A percentile compares a stretch with the other conserved stretches of the same genome.
These are phyloP conservation scores for Drosophila histrio DNA, from an alignment of 2,888 invertebrate species.

Conservation along the genomic window DNA sequence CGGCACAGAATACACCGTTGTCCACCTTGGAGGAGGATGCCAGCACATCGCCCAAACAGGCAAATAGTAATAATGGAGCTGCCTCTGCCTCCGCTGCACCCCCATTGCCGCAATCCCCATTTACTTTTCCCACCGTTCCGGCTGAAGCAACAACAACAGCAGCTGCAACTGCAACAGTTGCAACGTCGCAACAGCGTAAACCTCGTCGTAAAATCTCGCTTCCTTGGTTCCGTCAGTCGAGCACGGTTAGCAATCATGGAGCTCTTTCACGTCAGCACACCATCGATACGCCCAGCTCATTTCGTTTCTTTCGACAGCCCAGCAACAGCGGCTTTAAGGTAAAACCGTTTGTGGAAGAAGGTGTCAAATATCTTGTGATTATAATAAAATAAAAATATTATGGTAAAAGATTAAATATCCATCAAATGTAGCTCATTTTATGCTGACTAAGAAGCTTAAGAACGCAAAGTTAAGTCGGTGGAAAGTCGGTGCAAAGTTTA, in stretches of 20 bases:
- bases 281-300: conserved; percentile 94
- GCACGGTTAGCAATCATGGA: conserved; percentile 87
- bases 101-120: conserved; percentile 56
- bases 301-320: conserved; percentile 89
- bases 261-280: conserved; percentile 93
- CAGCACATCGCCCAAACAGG: conserved; percentile 57
- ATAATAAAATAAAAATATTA: conserved; percentile 51
- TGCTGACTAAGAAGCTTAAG: neutral
- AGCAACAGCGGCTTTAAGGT: conserved; percentile 84
- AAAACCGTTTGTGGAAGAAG: conserved; percentile 16
- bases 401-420: conserved; percentile 35
- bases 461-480: neutral
- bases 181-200: conserved; percentile 86
- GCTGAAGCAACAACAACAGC: conserved; percentile 75
- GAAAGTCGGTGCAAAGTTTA: neutral
- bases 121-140: conserved; percentile 67
- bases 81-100: conserved; percentile 34
- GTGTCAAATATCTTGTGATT: conserved; percentile 20
- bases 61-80: conserved; percentile 43
- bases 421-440: conserved; percentile 23
- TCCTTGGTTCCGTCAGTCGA: conserved; percentile 95
- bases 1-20: conserved; percentile 66
- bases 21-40: conserved; percentile 67
- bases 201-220: conserved; percentile 93
- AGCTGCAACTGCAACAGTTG: conserved; percentile 81